phyloP scores from a whole-genome alignment of 2,113 vertebrate species.

The Lasiurus borealis region DNA sequence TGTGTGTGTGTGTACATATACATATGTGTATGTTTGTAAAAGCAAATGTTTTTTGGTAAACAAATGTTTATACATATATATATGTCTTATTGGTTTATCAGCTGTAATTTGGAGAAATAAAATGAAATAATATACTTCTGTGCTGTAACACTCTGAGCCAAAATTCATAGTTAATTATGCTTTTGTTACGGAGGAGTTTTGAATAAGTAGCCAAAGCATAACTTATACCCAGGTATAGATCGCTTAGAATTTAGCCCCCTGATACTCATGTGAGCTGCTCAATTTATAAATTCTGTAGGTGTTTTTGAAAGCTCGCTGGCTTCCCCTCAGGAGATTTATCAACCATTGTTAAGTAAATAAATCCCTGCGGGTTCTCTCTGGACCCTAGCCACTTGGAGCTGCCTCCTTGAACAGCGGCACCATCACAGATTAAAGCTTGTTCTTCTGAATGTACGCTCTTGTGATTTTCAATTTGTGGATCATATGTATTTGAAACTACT shows the following conservation, averaged over 20 bases:
- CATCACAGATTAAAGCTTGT: conserved; percentile 5
- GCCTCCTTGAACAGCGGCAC: background rate
- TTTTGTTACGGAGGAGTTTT: conserved; percentile 54
- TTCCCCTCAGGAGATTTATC: conserved; percentile 34
- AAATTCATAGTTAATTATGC: conserved; percentile 49
- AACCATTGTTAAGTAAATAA: conserved; percentile 7
- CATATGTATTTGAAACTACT: background rate
- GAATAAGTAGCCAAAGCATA: conserved; percentile 50
- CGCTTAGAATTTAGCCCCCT: conserved; percentile 55
- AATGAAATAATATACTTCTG: conserved; percentile 59
- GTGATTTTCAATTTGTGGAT: conserved; percentile 55
- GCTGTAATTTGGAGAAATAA: conserved; percentile 43
- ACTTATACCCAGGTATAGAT: conserved; percentile 3
- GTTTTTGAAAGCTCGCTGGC: conserved; percentile 36
- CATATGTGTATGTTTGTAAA: too few relatives aligned
- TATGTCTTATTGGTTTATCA: conserved; percentile 37
- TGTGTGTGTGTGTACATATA: background rate
- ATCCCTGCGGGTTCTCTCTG: background rate
- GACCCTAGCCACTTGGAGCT: background rate
- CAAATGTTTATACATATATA: background rate
- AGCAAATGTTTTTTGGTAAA: too few relatives aligned
- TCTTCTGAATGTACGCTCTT: conserved; percentile 11
- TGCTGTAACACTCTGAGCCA: background rate
- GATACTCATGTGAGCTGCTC: background rate
- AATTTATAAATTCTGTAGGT: conserved; percentile 53